A percentile compares a stretch with the other conserved stretches of the same genome.
phyloP scores from a whole-genome alignment of 2,888 invertebrate species.

The Cerceris rybyensis region DNA sequence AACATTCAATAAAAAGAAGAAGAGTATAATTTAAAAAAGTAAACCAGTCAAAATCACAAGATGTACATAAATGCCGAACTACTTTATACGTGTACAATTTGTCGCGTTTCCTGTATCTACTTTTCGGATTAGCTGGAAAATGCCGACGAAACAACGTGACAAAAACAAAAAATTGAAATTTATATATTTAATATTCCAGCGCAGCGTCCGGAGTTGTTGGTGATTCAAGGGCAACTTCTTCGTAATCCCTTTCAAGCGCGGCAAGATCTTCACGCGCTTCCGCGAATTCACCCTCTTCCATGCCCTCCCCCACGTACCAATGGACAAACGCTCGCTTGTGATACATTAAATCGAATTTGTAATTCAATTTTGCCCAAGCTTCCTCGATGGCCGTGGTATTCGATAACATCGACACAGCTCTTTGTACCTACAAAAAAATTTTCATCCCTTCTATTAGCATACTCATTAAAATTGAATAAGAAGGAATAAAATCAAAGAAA shows the following conservation, averaged over 20 bases:
- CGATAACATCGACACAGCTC: slow-evolving; percentile 78
- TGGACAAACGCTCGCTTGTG: slow-evolving; percentile 98
- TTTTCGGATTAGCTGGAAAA: slow-evolving; percentile 19
- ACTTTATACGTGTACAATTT: too few species aligned
- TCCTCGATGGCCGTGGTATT: slow-evolving; percentile 78
- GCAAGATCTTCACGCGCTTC: slow-evolving; percentile 94
- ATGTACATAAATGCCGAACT: neutral
- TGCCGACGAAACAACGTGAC: slow-evolving; percentile 8
- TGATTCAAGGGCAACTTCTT: slow-evolving; percentile 90
- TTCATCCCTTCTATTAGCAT: too few species aligned
- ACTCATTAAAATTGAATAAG: too few species aligned
- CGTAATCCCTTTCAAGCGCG: slow-evolving; percentile 91
- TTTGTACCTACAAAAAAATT: slow-evolving; percentile 66
- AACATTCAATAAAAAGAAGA: slow-evolving; percentile 22
- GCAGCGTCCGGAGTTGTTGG: slow-evolving; percentile 65
- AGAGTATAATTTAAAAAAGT: slow-evolving; percentile 41
- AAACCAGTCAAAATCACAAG: slow-evolving; percentile 40
- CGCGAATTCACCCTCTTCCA: slow-evolving; percentile 94
- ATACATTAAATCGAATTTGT: slow-evolving; percentile 98
- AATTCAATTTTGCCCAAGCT: slow-evolving; percentile 88
- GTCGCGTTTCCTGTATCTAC: too few species aligned
- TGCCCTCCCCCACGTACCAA: slow-evolving; percentile 95
- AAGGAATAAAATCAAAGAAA: too few species aligned
- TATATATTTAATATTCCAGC: slow-evolving; percentile 48
- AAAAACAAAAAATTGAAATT: neutral